These are phyloP conservation scores for Macropodus opercularis DNA, from an alignment of 2,797 vertebrate genomes.

Conservation along the genomic window DNA sequence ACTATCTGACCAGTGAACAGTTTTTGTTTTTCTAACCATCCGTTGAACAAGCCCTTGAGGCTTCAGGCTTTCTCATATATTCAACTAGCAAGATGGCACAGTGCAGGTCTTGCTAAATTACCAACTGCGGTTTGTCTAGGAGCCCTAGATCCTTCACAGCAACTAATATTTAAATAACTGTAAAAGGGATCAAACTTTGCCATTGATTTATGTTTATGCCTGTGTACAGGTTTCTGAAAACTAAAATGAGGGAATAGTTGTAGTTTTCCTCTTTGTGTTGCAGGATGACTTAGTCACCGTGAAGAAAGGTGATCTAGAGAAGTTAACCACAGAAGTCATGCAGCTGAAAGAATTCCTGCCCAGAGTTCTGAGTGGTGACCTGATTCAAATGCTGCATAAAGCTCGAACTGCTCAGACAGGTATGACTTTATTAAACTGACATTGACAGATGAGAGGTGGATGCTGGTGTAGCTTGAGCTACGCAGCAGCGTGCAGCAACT, in stretches of 20 bases:
- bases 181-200: too few relatives aligned
- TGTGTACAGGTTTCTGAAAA: too few relatives aligned
- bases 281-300: slow-evolving; percentile 84
- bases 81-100: neutral
- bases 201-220: too few relatives aligned
- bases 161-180: too few relatives aligned
- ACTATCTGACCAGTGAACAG: neutral
- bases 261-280: slow-evolving; percentile 9
- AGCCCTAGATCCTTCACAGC: too few relatives aligned
- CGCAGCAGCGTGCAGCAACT: too few relatives aligned
- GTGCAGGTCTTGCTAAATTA: too few relatives aligned
- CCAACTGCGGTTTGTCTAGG: too few relatives aligned
- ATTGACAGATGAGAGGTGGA: neutral
- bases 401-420: slow-evolving; percentile 79
- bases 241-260: neutral
- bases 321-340: slow-evolving; percentile 93
- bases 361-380: slow-evolving; percentile 82
- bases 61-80: too few relatives aligned
- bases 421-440: slow-evolving; percentile 45
- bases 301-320: slow-evolving; percentile 87
- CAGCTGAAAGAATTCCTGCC: slow-evolving; percentile 92
- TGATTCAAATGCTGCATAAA: slow-evolving; percentile 83
- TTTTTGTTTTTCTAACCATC: too few relatives aligned
- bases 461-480: too few relatives aligned
- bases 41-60: too few relatives aligned